These are phyloP conservation scores for Microctonus aethiopoides DNA, from an alignment of 2,888 invertebrate species.

Conservation along the genomic window DNA sequence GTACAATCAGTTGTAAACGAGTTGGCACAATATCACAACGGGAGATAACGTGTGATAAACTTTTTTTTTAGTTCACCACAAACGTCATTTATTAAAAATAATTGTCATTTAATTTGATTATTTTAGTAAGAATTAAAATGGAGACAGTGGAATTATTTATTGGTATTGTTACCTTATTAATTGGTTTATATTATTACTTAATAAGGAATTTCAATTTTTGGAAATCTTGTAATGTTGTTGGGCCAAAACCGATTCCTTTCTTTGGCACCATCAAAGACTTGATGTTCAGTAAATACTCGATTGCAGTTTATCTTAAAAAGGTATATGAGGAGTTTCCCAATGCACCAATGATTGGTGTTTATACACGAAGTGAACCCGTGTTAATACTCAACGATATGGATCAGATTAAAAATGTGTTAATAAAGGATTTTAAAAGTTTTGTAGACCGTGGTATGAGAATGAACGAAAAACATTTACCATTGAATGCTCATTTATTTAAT, in stretches of 20 bases:
- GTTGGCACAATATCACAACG: no score
- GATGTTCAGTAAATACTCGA: not conserved
- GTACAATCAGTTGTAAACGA: no score
- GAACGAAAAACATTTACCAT: constrained; percentile 65
- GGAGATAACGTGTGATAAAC: no score
- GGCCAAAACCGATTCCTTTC: constrained; percentile 56
- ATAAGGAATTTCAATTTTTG: constrained; percentile 62
- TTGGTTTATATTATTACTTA: constrained; percentile 45
- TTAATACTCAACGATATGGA: constrained; percentile 63
- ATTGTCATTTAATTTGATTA: not conserved
- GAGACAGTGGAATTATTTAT: not conserved
- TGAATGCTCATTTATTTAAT: constrained; percentile 64
- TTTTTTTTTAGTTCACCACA: no score
- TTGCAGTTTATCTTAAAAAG: not conserved
- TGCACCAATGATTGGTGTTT: constrained; percentile 61
- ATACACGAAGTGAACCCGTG: constrained; percentile 49
- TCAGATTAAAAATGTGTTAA: constrained; percentile 60
- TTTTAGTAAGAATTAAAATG: not conserved
- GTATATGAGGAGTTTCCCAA: constrained; percentile 51
- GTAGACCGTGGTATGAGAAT: constrained; percentile 56
- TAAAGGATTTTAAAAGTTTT: constrained; percentile 64
- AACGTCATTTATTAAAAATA: no score
- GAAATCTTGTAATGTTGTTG: constrained; percentile 60
- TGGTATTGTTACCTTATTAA: not conserved
- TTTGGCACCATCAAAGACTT: constrained; percentile 58